Conservation (phyloP, 1,140 invertebrate species). For the Steinernema khuongi region DNA sequence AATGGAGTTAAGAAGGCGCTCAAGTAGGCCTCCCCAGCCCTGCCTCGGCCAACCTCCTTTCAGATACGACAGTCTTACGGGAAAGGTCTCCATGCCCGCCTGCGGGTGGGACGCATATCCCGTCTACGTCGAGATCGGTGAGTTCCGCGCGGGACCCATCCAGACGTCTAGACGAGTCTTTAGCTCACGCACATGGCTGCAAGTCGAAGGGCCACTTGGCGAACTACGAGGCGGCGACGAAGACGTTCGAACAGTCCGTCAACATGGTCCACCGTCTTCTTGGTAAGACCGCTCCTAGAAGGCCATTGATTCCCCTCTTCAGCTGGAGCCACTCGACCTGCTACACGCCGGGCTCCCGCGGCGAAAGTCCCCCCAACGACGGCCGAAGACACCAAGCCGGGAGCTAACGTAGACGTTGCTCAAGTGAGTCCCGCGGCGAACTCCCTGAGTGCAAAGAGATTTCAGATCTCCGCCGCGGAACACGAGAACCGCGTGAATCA, state of each 20-base stretch:
- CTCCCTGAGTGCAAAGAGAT: background rate
- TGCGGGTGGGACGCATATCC: slow-evolving; percentile 32
- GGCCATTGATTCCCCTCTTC: background rate
- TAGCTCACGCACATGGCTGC: slow-evolving; percentile 32
- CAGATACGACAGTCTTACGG: slow-evolving; percentile 27
- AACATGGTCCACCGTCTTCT: slow-evolving; percentile 10
- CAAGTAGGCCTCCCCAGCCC: slow-evolving; percentile 5
- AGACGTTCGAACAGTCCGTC: slow-evolving; percentile 26
- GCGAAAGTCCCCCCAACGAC: background rate
- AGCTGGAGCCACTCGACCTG: background rate
- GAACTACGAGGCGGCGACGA: slow-evolving; percentile 34
- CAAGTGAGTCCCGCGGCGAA: background rate
- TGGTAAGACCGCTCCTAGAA: background rate
- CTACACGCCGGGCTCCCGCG: background rate
- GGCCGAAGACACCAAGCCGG: background rate
- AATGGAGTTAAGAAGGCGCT: slow-evolving; percentile 36
- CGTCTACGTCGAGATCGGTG: slow-evolving; percentile 33
- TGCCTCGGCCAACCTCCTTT: background rate
- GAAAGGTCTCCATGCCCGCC: slow-evolving; percentile 28
- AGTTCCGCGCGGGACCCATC: background rate
- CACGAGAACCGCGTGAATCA: slow-evolving; percentile 1
- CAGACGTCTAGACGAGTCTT: slow-evolving; percentile 9
- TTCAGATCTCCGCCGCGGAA: slow-evolving; percentile 6
- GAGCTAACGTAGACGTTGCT: background rate
- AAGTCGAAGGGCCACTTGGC: slow-evolving; percentile 25